phyloP scores from a whole-genome alignment of 1,140 invertebrate species.

The Hypsibius dujardini region DNA sequence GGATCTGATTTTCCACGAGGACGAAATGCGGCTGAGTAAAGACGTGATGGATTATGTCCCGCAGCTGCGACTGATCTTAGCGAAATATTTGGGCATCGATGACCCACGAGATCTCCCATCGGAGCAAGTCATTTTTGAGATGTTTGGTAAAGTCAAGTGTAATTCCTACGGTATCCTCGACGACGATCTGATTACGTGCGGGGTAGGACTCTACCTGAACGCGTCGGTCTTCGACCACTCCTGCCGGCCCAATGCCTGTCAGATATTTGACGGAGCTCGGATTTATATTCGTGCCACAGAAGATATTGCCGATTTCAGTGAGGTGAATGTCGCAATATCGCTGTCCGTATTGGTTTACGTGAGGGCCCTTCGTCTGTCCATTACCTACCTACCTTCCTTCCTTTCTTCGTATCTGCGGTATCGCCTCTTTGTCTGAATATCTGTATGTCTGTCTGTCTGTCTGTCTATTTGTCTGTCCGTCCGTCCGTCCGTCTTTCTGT shows the following conservation, averaged over 20 bases:
- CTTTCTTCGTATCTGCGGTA: no score
- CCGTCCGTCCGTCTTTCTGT: no score
- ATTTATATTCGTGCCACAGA: not conserved
- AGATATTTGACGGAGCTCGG: not conserved
- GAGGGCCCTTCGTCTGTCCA: no score
- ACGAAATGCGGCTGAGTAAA: not conserved
- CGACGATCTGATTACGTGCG: not conserved
- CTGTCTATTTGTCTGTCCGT: no score
- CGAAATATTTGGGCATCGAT: not conserved
- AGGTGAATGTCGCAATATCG: not conserved
- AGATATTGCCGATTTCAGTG: not conserved
- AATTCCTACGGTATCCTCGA: not conserved
- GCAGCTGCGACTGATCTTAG: not conserved
- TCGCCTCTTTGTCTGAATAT: no score
- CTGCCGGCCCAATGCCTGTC: constrained; percentile 3
- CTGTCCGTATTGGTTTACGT: no score
- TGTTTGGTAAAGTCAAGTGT: constrained; percentile 10
- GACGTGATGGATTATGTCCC: not conserved
- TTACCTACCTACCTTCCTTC: no score
- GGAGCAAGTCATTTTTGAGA: not conserved
- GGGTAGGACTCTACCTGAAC: not conserved
- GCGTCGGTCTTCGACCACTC: not conserved
- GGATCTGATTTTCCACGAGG: not conserved
- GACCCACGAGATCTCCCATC: not conserved
- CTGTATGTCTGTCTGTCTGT: no score